phyloP scores from a whole-genome alignment of 2,888 invertebrate species.

The Ptilodon capucinus region DNA sequence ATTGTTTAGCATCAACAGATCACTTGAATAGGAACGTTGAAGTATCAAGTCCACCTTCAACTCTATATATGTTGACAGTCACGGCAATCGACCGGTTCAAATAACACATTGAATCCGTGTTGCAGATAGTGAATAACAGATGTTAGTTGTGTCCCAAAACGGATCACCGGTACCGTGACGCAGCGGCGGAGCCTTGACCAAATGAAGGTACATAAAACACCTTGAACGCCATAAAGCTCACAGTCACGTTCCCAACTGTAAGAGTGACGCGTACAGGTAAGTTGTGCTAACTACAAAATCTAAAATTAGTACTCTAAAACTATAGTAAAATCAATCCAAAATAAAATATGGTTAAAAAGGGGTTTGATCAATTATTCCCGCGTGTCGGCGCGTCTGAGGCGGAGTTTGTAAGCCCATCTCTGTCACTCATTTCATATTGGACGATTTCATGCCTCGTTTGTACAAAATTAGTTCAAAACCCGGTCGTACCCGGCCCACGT shows the following conservation, averaged over 20 bases:
- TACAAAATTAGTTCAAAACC: neutral
- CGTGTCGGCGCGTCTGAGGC: constrained; percentile 15
- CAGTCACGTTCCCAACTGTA: constrained; percentile 2
- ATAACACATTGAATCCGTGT: too few relatives aligned
- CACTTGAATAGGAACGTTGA: too few relatives aligned
- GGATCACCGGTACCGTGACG: too few relatives aligned
- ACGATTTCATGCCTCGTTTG: constrained; percentile 1
- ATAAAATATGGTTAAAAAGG: constrained; percentile 36
- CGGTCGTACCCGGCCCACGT: neutral
- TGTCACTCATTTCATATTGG: constrained; percentile 5
- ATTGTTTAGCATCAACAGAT: too few relatives aligned
- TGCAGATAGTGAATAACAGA: too few relatives aligned
- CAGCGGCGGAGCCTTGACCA: neutral
- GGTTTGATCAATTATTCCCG: constrained; percentile 22
- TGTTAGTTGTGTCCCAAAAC: too few relatives aligned
- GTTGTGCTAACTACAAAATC: constrained; percentile 42
- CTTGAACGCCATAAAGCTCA: constrained; percentile 20
- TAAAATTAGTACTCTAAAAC: constrained; percentile 41
- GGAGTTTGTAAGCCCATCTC: constrained; percentile 30
- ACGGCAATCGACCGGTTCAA: too few relatives aligned
- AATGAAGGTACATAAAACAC: constrained; percentile 21
- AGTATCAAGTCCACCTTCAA: too few relatives aligned
- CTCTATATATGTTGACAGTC: too few relatives aligned
- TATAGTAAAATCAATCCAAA: constrained; percentile 43
- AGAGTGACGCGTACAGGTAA: constrained; percentile 9